Percentiles rank a stretch among this genome's conserved stretches.
These are phyloP conservation scores for Pomatostomus ruficeps DNA, from an alignment of 2,113 vertebrate species.

Conservation along the genomic window DNA sequence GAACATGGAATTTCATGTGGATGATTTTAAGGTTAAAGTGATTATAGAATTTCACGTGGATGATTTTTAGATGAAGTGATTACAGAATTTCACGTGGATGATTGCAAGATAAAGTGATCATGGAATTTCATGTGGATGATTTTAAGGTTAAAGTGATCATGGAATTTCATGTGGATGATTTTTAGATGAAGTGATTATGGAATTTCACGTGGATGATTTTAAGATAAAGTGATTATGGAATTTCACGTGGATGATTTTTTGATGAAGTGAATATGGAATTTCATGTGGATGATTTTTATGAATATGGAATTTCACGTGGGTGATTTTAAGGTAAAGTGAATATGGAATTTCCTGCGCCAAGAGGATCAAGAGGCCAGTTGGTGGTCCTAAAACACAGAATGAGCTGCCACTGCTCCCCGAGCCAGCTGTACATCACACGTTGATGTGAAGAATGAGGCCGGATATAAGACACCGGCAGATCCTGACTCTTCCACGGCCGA, in stretches of 20 bases:
- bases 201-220: neutral
- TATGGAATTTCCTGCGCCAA: neutral
- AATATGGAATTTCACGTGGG: no score
- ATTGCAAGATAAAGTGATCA: neutral
- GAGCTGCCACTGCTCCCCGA: neutral
- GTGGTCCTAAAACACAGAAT: neutral
- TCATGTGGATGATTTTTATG: no score
- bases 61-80: no score
- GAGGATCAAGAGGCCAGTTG: neutral
- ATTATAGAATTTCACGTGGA: neutral
- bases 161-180: neutral
- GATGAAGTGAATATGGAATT: neutral
- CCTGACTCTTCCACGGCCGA: slow-evolving; percentile 23
- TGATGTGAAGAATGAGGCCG: slow-evolving; percentile 33
- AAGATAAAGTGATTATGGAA: neutral
- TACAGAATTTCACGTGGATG: no score
- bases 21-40: neutral
- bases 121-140: neutral
- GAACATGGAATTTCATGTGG: neutral
- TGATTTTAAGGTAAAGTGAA: neutral
- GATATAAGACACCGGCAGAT: slow-evolving; percentile 35
- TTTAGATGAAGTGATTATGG: no score
- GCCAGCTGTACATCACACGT: slow-evolving; percentile 32
- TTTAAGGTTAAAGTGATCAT: neutral
- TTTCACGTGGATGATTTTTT: no score